Conservation (phyloP, 1,140 invertebrate species). For the Meloidogyne floridensis region DNA sequence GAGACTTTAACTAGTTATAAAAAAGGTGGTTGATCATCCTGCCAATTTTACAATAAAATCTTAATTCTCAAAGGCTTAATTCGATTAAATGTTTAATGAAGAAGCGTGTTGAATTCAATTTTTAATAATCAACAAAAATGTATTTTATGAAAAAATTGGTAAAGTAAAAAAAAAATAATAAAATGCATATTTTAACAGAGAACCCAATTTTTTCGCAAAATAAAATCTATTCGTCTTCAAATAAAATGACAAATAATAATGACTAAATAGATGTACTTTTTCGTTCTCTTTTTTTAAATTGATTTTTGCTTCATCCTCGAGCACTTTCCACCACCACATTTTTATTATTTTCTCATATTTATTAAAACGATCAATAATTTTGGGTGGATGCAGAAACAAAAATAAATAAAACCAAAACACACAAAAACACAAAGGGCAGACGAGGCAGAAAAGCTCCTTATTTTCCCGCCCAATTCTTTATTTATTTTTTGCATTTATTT, state of each 20-base stretch:
- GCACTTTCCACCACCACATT: background rate
- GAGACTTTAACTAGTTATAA: too few species aligned
- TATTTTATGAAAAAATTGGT: background rate
- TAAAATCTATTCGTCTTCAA: background rate
- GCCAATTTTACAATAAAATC: too few species aligned
- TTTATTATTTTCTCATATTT: background rate
- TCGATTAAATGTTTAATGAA: too few species aligned
- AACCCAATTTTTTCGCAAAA: background rate
- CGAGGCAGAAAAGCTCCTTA: background rate
- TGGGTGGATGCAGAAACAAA: background rate
- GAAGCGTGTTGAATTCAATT: too few species aligned
- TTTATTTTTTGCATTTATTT: slow-evolving; percentile 1
- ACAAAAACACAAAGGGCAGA: background rate
- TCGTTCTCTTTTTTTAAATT: background rate
- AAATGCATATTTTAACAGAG: background rate
- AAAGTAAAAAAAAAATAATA: too few species aligned
- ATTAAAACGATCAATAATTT: background rate
- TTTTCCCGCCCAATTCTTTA: slow-evolving; percentile 5
- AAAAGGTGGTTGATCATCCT: too few species aligned
- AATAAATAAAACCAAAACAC: slow-evolving; percentile 9
- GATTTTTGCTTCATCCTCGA: background rate
- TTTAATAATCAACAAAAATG: too few species aligned
- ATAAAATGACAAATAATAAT: background rate
- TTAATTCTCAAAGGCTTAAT: too few species aligned
- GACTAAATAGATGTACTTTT: background rate